Conservation (phyloP, 2,888 invertebrate species). For the Meteorus colon region DNA sequence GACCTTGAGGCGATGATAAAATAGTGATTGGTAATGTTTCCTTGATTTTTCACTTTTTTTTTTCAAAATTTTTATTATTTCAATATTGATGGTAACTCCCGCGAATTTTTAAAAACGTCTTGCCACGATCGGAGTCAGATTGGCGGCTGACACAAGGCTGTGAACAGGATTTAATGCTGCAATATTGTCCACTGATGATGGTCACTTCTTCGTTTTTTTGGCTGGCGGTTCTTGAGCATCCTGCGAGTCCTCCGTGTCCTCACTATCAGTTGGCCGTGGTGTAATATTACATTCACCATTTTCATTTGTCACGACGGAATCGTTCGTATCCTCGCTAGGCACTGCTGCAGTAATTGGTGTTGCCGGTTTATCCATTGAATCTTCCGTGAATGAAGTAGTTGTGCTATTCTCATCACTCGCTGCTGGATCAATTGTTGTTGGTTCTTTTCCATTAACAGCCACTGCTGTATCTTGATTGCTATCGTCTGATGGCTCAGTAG, state of each 20-base stretch:
- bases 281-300: conserved; percentile 71
- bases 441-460: conserved; percentile 71
- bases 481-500: conserved; percentile 80
- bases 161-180: conserved; percentile 58
- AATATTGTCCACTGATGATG: conserved; percentile 51
- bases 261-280: conserved; percentile 69
- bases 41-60: conserved; percentile 24
- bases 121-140: conserved; percentile 66
- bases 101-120: conserved; percentile 62
- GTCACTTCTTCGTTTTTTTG: conserved; percentile 78
- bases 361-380: conserved; percentile 81
- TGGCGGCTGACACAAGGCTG: conserved; percentile 66
- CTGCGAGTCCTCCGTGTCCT: conserved; percentile 72
- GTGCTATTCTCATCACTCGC: conserved; percentile 82
- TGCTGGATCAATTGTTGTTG: conserved; percentile 74
- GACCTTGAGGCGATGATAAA: conserved; percentile 39
- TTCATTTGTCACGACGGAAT: conserved; percentile 75
- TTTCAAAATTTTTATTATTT: conserved; percentile 35
- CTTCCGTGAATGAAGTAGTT: conserved; percentile 84
- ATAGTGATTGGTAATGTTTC: conserved; percentile 25
- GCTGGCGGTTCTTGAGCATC: conserved; percentile 74
- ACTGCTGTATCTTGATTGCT: conserved; percentile 80
- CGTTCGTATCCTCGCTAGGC: conserved; percentile 76
- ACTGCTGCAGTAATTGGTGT: conserved; percentile 74
- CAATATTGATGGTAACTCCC: conserved; percentile 40